Evolutionary conservation across 2,797 vertebrate genomes (phyloP), one percentile per base, ranked within the genome.

Genomic region (Morus bassanus): DNA sequence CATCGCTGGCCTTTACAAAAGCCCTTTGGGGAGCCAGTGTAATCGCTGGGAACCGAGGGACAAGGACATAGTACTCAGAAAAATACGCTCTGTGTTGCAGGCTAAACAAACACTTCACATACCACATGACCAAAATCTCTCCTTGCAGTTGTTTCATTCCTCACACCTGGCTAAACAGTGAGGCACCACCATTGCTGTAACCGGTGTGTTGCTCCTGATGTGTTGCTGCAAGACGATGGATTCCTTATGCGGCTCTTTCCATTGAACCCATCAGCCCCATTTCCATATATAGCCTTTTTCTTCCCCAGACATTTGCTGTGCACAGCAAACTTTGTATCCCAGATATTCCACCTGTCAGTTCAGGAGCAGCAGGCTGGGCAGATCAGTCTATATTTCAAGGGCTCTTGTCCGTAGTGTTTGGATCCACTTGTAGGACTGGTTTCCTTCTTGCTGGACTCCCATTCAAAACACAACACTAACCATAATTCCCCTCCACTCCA

Each of bases 81-180:
- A 92, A 79, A 68, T 9, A 41, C 43, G 50, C 85, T 35, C 64
- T 45, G 86, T 9, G 4, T 31, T 79, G 51, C 69, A 85, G 51
- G 50, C 92, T 97, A 21, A 97, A 18, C 79, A 97, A 97, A 97
- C 75, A 95, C 91, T 97, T 65, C 88, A 91, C 43, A 13, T 6
- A 12, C 50, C 51, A 3, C 5, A 1, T 70, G 94, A 89, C 48
- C 75, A 78, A 31, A 54, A 48, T 54, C 60, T 60, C 63, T 80
- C 61, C 79, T 77, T 60, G 80, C 37, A 15, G 70, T 24, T 54
- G 16, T 63, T 90, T 37, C 56, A 16, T 54, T 83, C 56, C 82
- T 91, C 69, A 30, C 85, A 39, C 46, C 78, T 54, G 30, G 57
- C 65, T 78, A 6, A 46, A 56, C 43, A 53, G 53, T 11, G 89